Base-by-base conservation (phyloP, 2,888 invertebrate genomes). In the Netelia melanura region DNA sequence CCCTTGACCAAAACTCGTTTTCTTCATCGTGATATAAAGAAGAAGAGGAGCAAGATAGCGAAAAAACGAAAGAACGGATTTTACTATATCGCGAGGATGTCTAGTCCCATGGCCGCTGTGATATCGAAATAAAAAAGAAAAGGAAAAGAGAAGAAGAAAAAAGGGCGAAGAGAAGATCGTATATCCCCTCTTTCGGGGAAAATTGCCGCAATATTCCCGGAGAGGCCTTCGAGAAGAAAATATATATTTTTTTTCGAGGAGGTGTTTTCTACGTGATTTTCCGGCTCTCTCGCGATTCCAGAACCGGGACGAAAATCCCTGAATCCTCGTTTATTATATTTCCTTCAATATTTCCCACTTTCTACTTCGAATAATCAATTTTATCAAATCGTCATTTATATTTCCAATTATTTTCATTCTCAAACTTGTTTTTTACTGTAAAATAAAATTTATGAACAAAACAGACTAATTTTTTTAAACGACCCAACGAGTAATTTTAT, bases 1-100 rank as follows among this genome's bases (percentile, higher is more conserved):
- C 65, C 79, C 71, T 56, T 79, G 71, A 71, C 79, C 79, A 58
- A 80, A 71, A 62, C 64, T 80, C 79, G 71, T 79, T 71, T 80
- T 56, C 65, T 56, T 3, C 56, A 17, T 44, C 43, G 30, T 52
- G 54, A 65, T 65, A 54, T 64, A 65, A 56, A 30, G 71, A 58
- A 43, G 56, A 48, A 65, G 64, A 56, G 9, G 21, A 71, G 38
- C 62, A 48, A 30, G 14, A 70, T 23, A 54, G 38, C 38, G 0
- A 6, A 38, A 61, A 48, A 21, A 65, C 8, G 76, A 65, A 48
- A 54, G 56, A 65, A 65, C 14, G 54, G 48, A 80, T 65, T 72
- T 38, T 54, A 21, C 62, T 71, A 72, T 80, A 80, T 80, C 71
- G 65, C 56, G 21, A 43, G 17, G 2, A 23, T 30, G 52, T 52